Conservation (phyloP, 2,888 invertebrate genomes). For the Orthosia incerta region DNA sequence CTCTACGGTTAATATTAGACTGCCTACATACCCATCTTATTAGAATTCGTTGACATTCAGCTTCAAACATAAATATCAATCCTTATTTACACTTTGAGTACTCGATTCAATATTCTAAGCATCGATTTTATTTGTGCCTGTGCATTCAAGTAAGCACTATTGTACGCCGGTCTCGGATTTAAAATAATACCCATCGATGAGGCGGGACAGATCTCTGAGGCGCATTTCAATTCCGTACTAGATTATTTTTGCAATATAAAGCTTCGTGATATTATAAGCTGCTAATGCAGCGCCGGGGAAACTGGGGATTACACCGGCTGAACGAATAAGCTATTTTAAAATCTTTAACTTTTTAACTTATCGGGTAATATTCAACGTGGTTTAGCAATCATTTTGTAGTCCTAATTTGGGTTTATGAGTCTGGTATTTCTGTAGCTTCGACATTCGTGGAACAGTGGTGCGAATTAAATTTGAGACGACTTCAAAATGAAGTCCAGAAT, state of each 20-base stretch:
- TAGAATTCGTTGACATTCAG: constrained; percentile 33
- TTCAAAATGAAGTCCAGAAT: constrained; percentile 43
- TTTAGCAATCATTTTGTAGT: neutral
- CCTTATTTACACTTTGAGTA: constrained; percentile 20
- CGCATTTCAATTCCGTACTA: constrained; percentile 35
- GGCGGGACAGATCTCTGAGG: constrained; percentile 7
- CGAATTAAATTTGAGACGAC: constrained; percentile 35
- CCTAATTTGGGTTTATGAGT: constrained; percentile 14
- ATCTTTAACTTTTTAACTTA: constrained; percentile 9
- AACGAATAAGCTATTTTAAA: constrained; percentile 24
- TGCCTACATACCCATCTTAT: constrained; percentile 29
- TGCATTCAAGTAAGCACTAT: constrained; percentile 9
- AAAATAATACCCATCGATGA: constrained; percentile 41
- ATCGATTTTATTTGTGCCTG: constrained; percentile 12
- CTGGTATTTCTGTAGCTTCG: constrained; percentile 1
- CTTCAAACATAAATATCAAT: constrained; percentile 9
- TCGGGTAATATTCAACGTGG: neutral
- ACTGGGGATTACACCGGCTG: constrained; percentile 11
- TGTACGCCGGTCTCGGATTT: constrained; percentile 17
- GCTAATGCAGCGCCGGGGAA: constrained; percentile 19
- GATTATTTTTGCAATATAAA: constrained; percentile 33
- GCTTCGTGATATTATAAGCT: constrained; percentile 27
- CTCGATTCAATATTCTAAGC: constrained; percentile 16
- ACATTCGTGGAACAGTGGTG: constrained; percentile 22
- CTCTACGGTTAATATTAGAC: constrained; percentile 8